A percentile compares a stretch with the other conserved stretches of the same genome.
Evolutionary conservation across 2,797 vertebrate genomes (phyloP).

Genomic region (Helarctos malayanus): DNA sequence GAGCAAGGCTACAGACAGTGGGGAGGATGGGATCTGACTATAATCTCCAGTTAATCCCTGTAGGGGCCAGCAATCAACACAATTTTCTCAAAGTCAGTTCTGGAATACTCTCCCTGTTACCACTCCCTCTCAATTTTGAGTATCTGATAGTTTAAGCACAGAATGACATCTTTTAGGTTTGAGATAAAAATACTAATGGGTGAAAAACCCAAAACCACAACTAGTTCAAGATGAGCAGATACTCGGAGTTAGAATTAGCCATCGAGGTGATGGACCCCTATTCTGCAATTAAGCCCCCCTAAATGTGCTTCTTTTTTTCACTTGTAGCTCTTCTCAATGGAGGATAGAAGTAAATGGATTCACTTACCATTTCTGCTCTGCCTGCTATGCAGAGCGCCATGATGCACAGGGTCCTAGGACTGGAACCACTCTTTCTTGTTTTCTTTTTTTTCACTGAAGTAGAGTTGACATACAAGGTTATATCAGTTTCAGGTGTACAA

Average conservation of each 20-base stretch:
- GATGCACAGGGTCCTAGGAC: not conserved
- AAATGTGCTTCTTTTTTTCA: too few species aligned
- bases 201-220: not conserved
- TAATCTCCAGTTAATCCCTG: not conserved
- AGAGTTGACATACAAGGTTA: not conserved
- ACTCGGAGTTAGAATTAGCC: not conserved
- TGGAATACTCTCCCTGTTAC: not conserved
- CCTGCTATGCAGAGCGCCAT: not conserved
- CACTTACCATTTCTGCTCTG: not conserved
- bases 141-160: not conserved
- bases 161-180: not conserved
- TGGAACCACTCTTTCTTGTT: not conserved
- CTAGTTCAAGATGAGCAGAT: not conserved
- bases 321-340: not conserved
- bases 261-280: too few species aligned
- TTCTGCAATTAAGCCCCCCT: not conserved
- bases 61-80: not conserved
- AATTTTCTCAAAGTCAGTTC: not conserved
- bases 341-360: not conserved
- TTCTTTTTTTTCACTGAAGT: not conserved
- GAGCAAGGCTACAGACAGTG: not conserved
- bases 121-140: not conserved
- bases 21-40: not conserved
- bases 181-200: not conserved
- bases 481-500: not conserved